Percentiles rank a stretch among this genome's conserved stretches.
These are phyloP conservation scores for Platysteira castanea DNA, from an alignment of 2,113 vertebrate species.

Conservation along the genomic window DNA sequence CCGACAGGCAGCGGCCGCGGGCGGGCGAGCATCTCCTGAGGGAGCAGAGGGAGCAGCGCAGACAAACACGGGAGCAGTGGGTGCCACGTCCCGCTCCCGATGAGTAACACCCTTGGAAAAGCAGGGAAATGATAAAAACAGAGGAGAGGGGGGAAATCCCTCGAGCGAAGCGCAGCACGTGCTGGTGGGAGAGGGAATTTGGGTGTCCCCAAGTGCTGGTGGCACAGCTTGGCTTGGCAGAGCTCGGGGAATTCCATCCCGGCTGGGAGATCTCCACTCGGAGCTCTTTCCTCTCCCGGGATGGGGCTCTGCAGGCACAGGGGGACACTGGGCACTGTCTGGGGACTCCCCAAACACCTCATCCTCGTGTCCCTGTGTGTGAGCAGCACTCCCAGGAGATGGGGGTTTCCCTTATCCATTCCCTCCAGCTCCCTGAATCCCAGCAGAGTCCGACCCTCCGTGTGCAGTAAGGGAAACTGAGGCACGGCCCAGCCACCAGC, in stretches of 20 bases:
- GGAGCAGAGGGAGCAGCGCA: constrained; percentile 14
- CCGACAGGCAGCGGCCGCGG: background rate
- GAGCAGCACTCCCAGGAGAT: background rate
- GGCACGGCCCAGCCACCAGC: background rate
- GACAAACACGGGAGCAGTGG: background rate
- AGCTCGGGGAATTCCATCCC: rapidly evolving
- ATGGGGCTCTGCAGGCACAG: background rate
- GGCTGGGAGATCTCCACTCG: rapidly evolving
- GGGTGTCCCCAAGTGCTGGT: background rate
- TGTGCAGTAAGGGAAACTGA: background rate
- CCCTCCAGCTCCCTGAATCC: background rate
- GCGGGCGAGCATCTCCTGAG: constrained; percentile 27
- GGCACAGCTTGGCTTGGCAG: background rate
- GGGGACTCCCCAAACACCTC: background rate
- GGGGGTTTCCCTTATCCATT: rapidly evolving
- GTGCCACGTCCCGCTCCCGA: background rate
- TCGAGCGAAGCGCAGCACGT: rapidly evolving
- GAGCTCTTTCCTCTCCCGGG: background rate
- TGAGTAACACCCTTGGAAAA: constrained; percentile 20
- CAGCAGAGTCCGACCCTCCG: rapidly evolving
- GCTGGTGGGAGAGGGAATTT: background rate
- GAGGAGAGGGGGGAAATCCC: rapidly evolving
- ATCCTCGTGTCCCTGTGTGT: background rate
- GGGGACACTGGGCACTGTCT: background rate
- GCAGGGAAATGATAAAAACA: background rate